Conservation (phyloP, 2,113 vertebrate species). For the Cettia cetti region DNA sequence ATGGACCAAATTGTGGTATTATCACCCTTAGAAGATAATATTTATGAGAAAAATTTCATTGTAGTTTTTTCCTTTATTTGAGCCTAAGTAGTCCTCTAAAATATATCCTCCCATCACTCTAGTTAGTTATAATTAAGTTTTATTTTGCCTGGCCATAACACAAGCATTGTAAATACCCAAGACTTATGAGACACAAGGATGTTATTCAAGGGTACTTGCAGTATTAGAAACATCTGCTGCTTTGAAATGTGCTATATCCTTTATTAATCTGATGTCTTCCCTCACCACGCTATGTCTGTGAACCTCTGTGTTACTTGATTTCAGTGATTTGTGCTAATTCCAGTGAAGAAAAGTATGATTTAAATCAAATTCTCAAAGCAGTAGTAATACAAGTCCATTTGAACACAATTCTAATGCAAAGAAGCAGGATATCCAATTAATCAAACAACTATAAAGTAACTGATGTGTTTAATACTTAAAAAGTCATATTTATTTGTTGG, state of each 20-base stretch:
- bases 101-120: not conserved
- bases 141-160: not conserved
- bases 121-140: not conserved
- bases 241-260: not conserved
- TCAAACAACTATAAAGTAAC: not conserved
- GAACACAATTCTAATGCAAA: not conserved
- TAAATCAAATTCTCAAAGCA: not conserved
- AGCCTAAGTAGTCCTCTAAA: not conserved
- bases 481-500: not conserved
- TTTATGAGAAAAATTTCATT: not conserved
- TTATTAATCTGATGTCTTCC: not conserved
- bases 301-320: not conserved
- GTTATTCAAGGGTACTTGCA: not conserved
- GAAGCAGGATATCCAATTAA: not conserved
- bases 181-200: not conserved
- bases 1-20: not conserved
- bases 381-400: not conserved
- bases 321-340: not conserved
- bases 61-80: not conserved
- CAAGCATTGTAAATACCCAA: not conserved
- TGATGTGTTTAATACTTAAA: not conserved
- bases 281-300: not conserved
- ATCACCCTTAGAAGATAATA: not conserved
- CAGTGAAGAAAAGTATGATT: not conserved
- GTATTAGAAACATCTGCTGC: not conserved